These are phyloP conservation scores for Paragorgia papillata DNA, from an alignment of 92 coral and sea anemone species.

Conservation along the genomic window DNA sequence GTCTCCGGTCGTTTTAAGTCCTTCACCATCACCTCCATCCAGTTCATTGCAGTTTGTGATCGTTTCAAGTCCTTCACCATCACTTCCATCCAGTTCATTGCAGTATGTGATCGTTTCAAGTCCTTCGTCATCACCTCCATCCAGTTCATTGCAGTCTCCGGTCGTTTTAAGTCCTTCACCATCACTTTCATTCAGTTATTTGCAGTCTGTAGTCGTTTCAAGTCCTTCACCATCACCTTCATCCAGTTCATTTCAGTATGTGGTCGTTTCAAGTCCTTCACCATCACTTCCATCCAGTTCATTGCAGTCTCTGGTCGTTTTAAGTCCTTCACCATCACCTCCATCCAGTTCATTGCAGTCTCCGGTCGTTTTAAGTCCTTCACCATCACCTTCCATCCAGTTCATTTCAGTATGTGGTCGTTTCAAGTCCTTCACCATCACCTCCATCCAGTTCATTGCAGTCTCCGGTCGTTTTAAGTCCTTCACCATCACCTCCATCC, in stretches of 20 bases:
- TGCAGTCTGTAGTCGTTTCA: not conserved
- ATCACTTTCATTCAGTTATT: slow-evolving; percentile 12
- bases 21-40: not conserved
- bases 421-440: not conserved
- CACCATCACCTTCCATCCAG: slow-evolving; percentile 9
- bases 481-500: not conserved
- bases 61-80: not conserved
- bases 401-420: slow-evolving; percentile 11
- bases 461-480: not conserved
- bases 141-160: slow-evolving; percentile 10
- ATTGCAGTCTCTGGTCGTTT: not conserved
- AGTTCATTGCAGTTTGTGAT: not conserved
- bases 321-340: slow-evolving; percentile 10
- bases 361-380: slow-evolving; percentile 6
- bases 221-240: not conserved
- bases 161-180: slow-evolving; percentile 7
- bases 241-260: not conserved
- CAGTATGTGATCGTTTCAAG: slow-evolving; percentile 3
- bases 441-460: not conserved
- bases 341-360: not conserved
- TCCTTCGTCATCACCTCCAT: slow-evolving; percentile 11
- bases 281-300: not conserved
- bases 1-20: not conserved
- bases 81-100: slow-evolving; percentile 2
- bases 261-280: not conserved